phyloP scores from a whole-genome alignment of 2,888 invertebrate genomes.

The Brassicogethes aeneus region DNA sequence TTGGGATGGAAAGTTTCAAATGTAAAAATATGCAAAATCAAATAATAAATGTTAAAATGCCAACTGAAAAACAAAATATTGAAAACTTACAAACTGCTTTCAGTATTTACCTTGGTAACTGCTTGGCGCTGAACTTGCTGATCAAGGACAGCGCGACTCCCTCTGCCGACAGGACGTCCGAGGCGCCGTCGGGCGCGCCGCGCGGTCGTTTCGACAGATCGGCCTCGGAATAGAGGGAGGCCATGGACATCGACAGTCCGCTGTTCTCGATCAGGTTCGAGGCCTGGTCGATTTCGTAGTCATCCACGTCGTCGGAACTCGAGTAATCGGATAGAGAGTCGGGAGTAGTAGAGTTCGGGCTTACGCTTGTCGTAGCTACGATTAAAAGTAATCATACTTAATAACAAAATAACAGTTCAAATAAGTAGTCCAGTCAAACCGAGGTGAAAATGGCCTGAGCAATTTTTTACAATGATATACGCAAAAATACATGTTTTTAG shows the following conservation, averaged over 20 bases:
- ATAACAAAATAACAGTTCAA: no score
- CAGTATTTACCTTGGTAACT: constrained; percentile 48
- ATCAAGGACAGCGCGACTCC: constrained; percentile 69
- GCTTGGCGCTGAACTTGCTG: constrained; percentile 65
- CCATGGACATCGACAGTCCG: constrained; percentile 54
- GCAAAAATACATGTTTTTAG: no score
- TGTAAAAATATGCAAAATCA: background rate
- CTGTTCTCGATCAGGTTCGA: constrained; percentile 39
- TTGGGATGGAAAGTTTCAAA: no score
- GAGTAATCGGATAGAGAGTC: constrained; percentile 40
- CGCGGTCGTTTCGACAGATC: constrained; percentile 40
- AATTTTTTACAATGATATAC: no score
- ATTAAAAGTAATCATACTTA: constrained; percentile 8
- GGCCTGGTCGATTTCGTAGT: constrained; percentile 44
- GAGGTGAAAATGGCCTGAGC: no score
- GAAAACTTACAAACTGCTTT: no score
- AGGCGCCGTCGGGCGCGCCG: constrained; percentile 41
- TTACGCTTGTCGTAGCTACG: constrained; percentile 44
- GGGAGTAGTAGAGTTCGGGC: constrained; percentile 45
- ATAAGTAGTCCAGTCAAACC: no score
- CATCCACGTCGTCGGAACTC: constrained; percentile 46
- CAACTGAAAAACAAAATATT: no score
- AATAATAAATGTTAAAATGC: no score
- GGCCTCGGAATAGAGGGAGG: constrained; percentile 52
- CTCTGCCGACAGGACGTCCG: constrained; percentile 60